Conservation (phyloP, 1,140 invertebrate species). For the Nasonia vitripennis region DNA sequence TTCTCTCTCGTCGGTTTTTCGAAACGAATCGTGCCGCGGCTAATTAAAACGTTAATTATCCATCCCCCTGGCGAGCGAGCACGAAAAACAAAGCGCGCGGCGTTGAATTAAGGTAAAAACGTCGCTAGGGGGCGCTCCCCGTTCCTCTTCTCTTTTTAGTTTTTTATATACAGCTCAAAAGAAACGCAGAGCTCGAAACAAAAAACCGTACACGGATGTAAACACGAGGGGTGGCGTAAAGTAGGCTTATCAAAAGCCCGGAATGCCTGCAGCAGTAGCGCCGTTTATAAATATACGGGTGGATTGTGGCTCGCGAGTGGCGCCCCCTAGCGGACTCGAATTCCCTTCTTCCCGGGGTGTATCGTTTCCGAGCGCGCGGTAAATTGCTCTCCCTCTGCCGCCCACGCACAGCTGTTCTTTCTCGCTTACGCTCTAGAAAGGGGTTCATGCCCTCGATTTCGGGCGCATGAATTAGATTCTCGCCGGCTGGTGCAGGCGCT, state of each 20-base stretch:
- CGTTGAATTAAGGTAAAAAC: neutral
- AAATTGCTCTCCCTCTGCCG: neutral
- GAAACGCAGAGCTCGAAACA: neutral
- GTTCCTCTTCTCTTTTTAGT: neutral
- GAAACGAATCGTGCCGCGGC: conserved; percentile 36
- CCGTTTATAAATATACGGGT: neutral
- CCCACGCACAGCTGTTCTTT: too few relatives aligned
- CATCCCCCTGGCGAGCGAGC: conserved; percentile 6
- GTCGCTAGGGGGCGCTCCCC: neutral
- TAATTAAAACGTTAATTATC: conserved; percentile 54
- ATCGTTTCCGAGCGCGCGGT: neutral
- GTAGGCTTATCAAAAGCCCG: neutral
- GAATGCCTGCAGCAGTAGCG: neutral
- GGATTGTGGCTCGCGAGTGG: conserved; percentile 61
- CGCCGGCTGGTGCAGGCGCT: neutral
- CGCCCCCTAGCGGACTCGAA: conserved; percentile 41
- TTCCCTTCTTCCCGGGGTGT: conserved; percentile 61
- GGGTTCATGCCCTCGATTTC: too few relatives aligned
- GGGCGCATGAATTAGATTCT: too few relatives aligned
- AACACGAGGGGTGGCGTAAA: conserved; percentile 7
- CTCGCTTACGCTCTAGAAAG: too few relatives aligned
- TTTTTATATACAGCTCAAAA: neutral
- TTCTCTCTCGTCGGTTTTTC: neutral
- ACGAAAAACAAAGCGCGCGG: conserved; percentile 23
- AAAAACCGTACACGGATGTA: neutral